These are phyloP conservation scores for Drosophila birchii DNA, from an alignment of 2,888 invertebrate species.

Conservation along the genomic window DNA sequence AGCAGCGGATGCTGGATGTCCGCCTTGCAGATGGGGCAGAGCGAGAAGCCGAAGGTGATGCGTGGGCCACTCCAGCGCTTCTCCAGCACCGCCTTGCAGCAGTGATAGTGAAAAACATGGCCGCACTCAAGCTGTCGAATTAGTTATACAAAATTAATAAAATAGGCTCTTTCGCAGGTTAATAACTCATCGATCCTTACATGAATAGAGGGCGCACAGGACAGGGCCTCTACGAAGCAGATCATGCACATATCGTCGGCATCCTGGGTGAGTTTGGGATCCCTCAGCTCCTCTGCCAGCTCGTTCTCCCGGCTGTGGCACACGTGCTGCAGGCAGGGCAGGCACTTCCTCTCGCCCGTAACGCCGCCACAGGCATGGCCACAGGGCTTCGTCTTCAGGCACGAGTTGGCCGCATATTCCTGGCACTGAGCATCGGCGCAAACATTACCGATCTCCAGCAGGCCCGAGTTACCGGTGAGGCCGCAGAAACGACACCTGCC, in stretches of 20 bases:
- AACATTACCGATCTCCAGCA: constrained; percentile 95
- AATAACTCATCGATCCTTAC: constrained; percentile 82
- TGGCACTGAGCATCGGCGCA: constrained; percentile 98
- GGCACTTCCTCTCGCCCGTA: constrained; percentile 91
- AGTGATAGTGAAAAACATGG: constrained; percentile 97
- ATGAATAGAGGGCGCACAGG: constrained; percentile 97
- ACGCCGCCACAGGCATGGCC: constrained; percentile 98
- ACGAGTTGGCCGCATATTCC: constrained; percentile 88
- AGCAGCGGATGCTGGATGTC: constrained; percentile 94
- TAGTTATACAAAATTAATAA: neutral
- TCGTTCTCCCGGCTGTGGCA: constrained; percentile 86
- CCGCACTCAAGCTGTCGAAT: constrained; percentile 92
- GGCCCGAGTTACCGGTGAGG: constrained; percentile 91
- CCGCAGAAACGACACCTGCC: constrained; percentile 97
- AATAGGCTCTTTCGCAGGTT: neutral
- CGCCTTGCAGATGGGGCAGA: constrained; percentile 98
- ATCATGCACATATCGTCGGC: constrained; percentile 99
- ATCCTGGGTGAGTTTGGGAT: constrained; percentile 92
- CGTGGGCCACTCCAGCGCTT: constrained; percentile 97
- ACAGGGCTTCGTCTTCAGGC: constrained; percentile 92
- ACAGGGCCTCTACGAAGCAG: constrained; percentile 98
- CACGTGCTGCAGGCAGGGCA: constrained; percentile 95
- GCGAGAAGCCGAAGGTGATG: constrained; percentile 97
- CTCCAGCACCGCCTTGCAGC: constrained; percentile 92
- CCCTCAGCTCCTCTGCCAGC: constrained; percentile 79